Conservation (phyloP, 2,797 vertebrate genomes). For the Potorous gilbertii region DNA sequence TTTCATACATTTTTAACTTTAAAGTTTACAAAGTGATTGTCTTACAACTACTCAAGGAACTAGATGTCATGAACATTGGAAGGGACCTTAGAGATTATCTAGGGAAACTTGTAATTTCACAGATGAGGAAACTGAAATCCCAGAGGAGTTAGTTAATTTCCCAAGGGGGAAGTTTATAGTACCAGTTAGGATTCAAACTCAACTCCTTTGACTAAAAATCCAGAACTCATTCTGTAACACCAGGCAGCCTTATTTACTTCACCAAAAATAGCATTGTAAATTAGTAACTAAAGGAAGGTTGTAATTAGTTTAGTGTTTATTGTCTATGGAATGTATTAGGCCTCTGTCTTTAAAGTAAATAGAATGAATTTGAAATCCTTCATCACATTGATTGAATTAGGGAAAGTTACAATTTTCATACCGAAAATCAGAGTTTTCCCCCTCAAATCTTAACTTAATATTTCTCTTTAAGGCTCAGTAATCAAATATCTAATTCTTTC, state of each 20-base stretch:
- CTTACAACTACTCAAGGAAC: background rate
- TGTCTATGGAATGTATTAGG: conserved; percentile 51
- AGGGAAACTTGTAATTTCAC: background rate
- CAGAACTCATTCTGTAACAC: background rate
- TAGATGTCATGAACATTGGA: background rate
- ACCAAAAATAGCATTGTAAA: background rate
- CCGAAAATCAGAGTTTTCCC: conserved; percentile 27
- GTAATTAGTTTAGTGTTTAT: conserved; percentile 44
- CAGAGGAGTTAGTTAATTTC: background rate
- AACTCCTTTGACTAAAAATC: background rate
- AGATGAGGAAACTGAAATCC: background rate
- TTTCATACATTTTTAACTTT: background rate
- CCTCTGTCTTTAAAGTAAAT: conserved; percentile 63
- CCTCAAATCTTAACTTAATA: conserved; percentile 53
- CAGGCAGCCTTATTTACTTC: background rate
- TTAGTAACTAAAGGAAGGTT: conserved; percentile 29
- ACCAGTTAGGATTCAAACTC: background rate
- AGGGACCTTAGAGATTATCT: background rate
- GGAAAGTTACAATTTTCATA: conserved; percentile 57
- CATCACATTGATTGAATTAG: conserved; percentile 43
- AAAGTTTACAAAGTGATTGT: background rate
- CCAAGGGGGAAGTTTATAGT: background rate
- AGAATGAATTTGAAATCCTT: conserved; percentile 51
- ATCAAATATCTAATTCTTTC: conserved; percentile 60
- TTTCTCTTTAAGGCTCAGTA: conserved; percentile 52